Evolutionary conservation across 2,113 vertebrate genomes (phyloP).

Genomic region (Sitta europaea): DNA sequence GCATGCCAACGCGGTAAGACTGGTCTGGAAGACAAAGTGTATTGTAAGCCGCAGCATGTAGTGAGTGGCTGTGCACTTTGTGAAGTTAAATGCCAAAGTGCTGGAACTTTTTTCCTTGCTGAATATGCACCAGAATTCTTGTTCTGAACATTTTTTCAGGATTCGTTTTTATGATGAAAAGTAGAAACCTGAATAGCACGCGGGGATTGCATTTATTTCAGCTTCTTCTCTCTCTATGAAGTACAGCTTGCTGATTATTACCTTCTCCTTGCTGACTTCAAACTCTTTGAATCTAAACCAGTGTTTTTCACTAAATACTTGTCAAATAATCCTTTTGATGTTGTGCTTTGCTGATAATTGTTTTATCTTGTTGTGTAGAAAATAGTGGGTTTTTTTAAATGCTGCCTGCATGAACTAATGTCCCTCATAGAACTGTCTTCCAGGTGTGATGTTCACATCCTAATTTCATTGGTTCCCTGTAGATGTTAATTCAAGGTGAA

Average conservation of each 20-base stretch:
- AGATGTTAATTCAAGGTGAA: neutral
- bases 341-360: neutral
- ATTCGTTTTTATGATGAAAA: neutral
- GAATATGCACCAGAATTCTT: neutral
- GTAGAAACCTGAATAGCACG: neutral
- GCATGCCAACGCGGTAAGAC: constrained; percentile 66
- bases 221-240: neutral
- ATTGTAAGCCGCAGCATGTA: constrained; percentile 60
- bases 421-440: neutral
- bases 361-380: neutral
- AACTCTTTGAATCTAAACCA: neutral
- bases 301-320: neutral
- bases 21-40: constrained; percentile 57
- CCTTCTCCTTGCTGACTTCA: neutral
- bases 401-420: neutral
- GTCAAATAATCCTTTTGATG: neutral
- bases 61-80: constrained; percentile 56
- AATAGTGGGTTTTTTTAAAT: neutral
- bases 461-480: neutral
- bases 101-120: constrained; percentile 7
- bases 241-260: neutral
- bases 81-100: constrained; percentile 30
- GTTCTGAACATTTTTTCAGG: neutral
- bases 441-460: neutral
- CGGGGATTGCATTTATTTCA: neutral